Evolutionary conservation across 2,888 invertebrate genomes (phyloP).

Genomic region (Parnassius apollo): DNA sequence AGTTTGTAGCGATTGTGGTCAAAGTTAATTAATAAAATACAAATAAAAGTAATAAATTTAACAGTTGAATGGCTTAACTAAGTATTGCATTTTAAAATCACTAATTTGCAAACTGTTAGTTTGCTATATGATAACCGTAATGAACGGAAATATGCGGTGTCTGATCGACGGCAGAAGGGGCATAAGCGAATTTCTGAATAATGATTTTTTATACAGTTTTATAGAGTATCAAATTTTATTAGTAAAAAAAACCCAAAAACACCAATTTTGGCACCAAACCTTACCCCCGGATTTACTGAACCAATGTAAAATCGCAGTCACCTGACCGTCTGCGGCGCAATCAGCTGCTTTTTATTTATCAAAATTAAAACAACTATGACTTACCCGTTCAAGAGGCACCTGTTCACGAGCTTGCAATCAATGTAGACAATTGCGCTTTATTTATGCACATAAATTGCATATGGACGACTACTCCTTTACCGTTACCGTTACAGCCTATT

Average conservation of each 20-base stretch:
- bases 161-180: constrained; percentile 18
- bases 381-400: background rate
- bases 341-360: constrained; percentile 5
- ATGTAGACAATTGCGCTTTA: too few species aligned
- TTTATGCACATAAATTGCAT: too few species aligned
- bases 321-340: background rate
- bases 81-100: background rate
- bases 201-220: constrained; percentile 9
- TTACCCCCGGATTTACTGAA: too few species aligned
- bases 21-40: too few species aligned
- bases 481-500: too few species aligned
- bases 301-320: too few species aligned
- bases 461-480: too few species aligned
- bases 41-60: too few species aligned
- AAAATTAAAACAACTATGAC: background rate
- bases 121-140: constrained; percentile 19
- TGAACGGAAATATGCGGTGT: constrained; percentile 26
- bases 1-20: too few species aligned
- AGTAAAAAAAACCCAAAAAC: too few species aligned
- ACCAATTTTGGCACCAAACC: too few species aligned
- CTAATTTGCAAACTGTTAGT: constrained; percentile 13
- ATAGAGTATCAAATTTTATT: background rate
- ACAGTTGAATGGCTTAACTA: background rate
- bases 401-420: background rate
- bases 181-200: constrained; percentile 7